Evolutionary conservation across 2,113 vertebrate genomes (phyloP).

Genomic region (Proterorhinus semilunaris): DNA sequence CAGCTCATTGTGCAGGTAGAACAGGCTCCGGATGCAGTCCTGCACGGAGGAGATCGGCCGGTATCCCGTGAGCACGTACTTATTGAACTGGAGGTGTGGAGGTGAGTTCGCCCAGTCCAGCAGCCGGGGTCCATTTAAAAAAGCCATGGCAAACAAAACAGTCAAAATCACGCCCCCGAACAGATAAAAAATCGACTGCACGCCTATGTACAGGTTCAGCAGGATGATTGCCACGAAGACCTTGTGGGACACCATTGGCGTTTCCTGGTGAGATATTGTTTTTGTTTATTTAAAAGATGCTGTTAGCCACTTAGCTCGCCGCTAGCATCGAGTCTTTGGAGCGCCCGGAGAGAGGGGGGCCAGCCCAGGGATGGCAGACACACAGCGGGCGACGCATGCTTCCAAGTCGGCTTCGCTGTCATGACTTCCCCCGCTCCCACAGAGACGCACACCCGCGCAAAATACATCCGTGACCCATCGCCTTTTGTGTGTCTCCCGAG

Average conservation of each 20-base stretch:
- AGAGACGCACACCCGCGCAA: constrained; percentile 4
- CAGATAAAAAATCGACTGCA: constrained; percentile 67
- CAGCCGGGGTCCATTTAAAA: constrained; percentile 84
- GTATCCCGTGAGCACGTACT: constrained; percentile 89
- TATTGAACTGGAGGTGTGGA: constrained; percentile 91
- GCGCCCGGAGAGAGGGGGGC: constrained; percentile 37
- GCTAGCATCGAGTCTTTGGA: constrained; percentile 32
- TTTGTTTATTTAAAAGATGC: constrained; percentile 25
- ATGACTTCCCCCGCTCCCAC: constrained; percentile 43
- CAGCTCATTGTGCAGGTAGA: constrained; percentile 92
- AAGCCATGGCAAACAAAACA: constrained; percentile 79
- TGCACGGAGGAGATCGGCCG: constrained; percentile 86
- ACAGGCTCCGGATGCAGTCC: constrained; percentile 87
- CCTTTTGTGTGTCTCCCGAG: not conserved
- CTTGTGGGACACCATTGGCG: constrained; percentile 67
- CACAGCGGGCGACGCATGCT: constrained; percentile 61
- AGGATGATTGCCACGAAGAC: constrained; percentile 66
- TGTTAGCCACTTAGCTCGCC: constrained; percentile 51
- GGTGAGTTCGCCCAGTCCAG: constrained; percentile 91
- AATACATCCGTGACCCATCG: not conserved
- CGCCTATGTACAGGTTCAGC: constrained; percentile 66
- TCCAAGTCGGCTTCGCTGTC: constrained; percentile 39
- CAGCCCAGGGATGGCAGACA: constrained; percentile 60
- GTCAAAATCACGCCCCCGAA: constrained; percentile 68
- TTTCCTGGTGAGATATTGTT: not conserved